Percentiles rank a stretch among this genome's conserved stretches.
phyloP scores from a whole-genome alignment of 2,888 invertebrate genomes.

The Dione juno region DNA sequence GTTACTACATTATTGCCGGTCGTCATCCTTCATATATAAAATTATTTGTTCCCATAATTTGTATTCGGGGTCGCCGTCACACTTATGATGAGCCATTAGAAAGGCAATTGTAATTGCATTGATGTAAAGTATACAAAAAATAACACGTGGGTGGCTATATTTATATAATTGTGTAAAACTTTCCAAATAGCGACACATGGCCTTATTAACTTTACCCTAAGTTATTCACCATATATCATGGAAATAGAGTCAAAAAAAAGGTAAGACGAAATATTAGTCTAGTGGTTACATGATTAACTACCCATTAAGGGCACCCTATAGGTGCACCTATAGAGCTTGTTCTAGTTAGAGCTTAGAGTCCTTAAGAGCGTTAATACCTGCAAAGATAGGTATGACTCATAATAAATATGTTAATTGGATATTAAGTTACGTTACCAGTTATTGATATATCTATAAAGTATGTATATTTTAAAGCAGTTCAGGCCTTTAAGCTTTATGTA shows the following conservation, averaged over 20 bases:
- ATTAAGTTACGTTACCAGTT: background rate
- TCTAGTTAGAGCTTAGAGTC: too few relatives aligned
- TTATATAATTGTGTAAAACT: slow-evolving; percentile 28
- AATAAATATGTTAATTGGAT: slow-evolving; percentile 29
- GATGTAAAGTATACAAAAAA: slow-evolving; percentile 56
- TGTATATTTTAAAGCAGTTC: background rate
- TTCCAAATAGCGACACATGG: background rate
- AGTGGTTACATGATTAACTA: slow-evolving; percentile 8
- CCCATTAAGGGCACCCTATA: slow-evolving; percentile 54
- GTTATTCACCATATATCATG: background rate
- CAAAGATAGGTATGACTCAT: slow-evolving; percentile 53
- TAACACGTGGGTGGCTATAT: slow-evolving; percentile 64
- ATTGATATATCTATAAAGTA: background rate
- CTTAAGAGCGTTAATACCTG: slow-evolving; percentile 57
- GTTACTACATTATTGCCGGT: slow-evolving; percentile 66
- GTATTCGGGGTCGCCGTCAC: slow-evolving; percentile 79
- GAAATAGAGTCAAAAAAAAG: background rate
- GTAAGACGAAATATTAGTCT: background rate
- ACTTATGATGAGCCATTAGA: slow-evolving; percentile 78
- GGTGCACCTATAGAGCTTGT: too few relatives aligned
- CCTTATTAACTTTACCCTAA: background rate
- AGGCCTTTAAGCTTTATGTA: background rate
- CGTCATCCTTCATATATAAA: slow-evolving; percentile 77
- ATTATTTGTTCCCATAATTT: slow-evolving; percentile 80
- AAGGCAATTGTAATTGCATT: slow-evolving; percentile 77